Percentiles rank a stretch among this genome's conserved stretches.
phyloP scores from a whole-genome alignment of 2,797 vertebrate species.

The Pitangus sulphuratus region DNA sequence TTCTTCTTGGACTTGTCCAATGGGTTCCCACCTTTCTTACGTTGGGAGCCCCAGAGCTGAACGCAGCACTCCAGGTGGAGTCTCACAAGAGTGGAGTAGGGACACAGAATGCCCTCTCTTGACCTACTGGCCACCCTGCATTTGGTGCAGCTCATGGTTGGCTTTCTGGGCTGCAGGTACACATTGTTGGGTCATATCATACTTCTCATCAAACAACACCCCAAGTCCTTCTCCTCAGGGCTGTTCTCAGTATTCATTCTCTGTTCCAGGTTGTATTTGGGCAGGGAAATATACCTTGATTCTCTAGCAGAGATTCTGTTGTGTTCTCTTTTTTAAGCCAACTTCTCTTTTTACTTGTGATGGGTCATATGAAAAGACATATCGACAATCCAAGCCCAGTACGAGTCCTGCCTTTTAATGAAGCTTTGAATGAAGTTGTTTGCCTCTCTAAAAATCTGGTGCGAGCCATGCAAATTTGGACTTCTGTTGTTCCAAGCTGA shows the following conservation, averaged over 20 bases:
- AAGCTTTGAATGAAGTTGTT: background rate
- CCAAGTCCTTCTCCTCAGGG: background rate
- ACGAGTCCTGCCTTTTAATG: background rate
- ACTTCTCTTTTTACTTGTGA: background rate
- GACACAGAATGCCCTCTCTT: background rate
- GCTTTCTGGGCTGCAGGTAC: background rate
- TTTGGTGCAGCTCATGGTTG: background rate
- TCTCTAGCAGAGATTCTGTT: background rate
- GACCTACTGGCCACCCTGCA: background rate
- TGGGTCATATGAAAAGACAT: background rate
- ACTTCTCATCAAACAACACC: background rate
- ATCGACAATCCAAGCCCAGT: background rate
- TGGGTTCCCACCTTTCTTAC: background rate
- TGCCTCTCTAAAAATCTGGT: background rate
- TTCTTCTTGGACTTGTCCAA: background rate
- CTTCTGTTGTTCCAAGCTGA: background rate
- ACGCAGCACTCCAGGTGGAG: background rate
- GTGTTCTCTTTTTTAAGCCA: background rate
- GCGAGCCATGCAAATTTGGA: background rate
- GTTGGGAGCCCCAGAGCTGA: background rate
- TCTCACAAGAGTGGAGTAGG: background rate
- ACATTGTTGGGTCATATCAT: background rate
- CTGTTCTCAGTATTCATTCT: background rate
- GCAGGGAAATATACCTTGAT: background rate
- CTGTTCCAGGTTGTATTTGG: background rate